These are phyloP conservation scores for Agrypnus murinus DNA, from an alignment of 2,888 invertebrate species.

Conservation along the genomic window DNA sequence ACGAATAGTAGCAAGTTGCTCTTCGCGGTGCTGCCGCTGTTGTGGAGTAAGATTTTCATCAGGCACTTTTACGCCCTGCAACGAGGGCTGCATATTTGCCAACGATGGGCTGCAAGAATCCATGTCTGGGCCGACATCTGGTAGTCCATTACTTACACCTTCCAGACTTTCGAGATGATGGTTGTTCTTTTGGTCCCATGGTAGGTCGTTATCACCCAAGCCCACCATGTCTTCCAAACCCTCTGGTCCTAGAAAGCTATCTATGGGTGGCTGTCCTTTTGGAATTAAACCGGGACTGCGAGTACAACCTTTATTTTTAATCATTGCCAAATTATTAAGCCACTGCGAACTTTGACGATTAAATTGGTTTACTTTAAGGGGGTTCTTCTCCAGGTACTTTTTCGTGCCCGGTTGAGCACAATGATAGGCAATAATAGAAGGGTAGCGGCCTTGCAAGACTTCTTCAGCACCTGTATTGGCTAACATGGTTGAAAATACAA, in stretches of 20 bases:
- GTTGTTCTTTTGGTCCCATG: constrained; percentile 73
- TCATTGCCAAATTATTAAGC: constrained; percentile 85
- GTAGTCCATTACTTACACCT: constrained; percentile 69
- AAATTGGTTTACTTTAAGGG: constrained; percentile 91
- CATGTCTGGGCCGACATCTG: constrained; percentile 69
- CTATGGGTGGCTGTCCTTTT: constrained; percentile 65
- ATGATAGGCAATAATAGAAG: constrained; percentile 95
- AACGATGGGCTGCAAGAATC: constrained; percentile 74
- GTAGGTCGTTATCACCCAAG: constrained; percentile 69
- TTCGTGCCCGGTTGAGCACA: constrained; percentile 97
- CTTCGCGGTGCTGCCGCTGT: constrained; percentile 94
- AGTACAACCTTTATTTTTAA: constrained; percentile 81
- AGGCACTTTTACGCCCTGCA: constrained; percentile 90
- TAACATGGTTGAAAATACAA: constrained; percentile 95
- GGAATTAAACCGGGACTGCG: constrained; percentile 74
- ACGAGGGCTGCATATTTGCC: constrained; percentile 75
- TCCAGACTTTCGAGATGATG: constrained; percentile 69
- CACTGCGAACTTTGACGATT: constrained; percentile 89
- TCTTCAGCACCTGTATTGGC: constrained; percentile 97
- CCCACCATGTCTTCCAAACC: constrained; percentile 71
- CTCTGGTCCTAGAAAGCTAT: constrained; percentile 68
- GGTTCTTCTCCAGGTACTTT: constrained; percentile 95
- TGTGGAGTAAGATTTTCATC: constrained; percentile 97
- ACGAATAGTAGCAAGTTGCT: constrained; percentile 90
- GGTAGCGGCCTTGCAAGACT: constrained; percentile 90